Evolutionary conservation across 2,888 invertebrate genomes (phyloP), one percentile per base, ranked within the genome.

Genomic region (Melangyna quadrimaculata): DNA sequence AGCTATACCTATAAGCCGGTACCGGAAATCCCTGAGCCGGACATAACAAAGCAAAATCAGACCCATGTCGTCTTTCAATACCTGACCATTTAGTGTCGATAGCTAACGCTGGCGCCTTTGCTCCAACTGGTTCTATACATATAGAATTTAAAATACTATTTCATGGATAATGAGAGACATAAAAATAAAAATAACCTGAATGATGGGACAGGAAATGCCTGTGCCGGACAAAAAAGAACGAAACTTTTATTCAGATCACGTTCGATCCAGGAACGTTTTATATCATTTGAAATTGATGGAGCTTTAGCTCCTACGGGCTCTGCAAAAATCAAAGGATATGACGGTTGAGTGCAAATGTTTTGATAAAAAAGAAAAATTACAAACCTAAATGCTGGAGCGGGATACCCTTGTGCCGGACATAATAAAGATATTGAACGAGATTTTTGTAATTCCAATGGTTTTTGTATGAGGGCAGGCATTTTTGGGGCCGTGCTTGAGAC

Each of bases 11-110:
- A 94, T 93, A 94, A 89, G 93, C 91, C 88, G 94, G 94, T 90
- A 95, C 94, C 88, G 96, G 96, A 92, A 94, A 95, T 89, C 95
- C 96, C 94, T 96, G 96, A 88, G 96, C 95, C 91, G 95, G 95
- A 92, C 96, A 96, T 88, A 95, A 92, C 87, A 96, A 24, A 8
- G 87, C 87, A 51, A 88, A 88, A 91, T 92, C 89, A 90, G 91
- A 88, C 90, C 82, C 81, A 40, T 32, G 70, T 53, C 87, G 87
- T 61, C 90, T 88, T 86, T 90, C 89, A 91, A 95, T 95, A 91
- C 95, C 95, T 88, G 94, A 94, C 91, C 94, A 94, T 91, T 95
- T 94, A 87, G 94, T 94, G 89, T 95, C 95, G 88, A 94, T 94
- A 78, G 95, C 95, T 91, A 96, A 94, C 88, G 95, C 94, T 79